Conservation (phyloP, 2,113 vertebrate species). For the Epinephelus cyanopodus region DNA sequence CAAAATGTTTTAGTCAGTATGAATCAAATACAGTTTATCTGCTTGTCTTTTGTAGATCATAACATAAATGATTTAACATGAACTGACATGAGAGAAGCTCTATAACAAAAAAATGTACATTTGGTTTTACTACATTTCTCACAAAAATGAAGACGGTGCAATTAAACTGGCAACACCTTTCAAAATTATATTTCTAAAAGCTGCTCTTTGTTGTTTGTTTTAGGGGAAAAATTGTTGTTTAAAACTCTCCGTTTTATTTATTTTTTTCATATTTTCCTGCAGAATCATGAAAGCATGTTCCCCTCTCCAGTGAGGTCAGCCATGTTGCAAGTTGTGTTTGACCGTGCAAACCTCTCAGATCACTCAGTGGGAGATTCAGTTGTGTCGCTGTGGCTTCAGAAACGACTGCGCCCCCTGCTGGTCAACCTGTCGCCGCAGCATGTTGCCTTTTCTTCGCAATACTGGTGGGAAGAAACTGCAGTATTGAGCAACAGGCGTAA, state of each 20-base stretch:
- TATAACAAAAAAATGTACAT: background rate
- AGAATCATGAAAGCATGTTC: slow-evolving; percentile 47
- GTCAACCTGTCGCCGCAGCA: slow-evolving; percentile 49
- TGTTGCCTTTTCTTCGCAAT: slow-evolving; percentile 72
- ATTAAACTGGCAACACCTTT: background rate
- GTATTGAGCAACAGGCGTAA: slow-evolving; percentile 68
- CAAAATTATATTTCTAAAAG: background rate
- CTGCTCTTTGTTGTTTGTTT: background rate
- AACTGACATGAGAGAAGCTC: background rate
- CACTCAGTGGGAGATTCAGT: slow-evolving; percentile 51
- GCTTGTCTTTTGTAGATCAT: background rate
- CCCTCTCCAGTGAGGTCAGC: slow-evolving; percentile 63
- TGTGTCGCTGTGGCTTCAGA: slow-evolving; percentile 71
- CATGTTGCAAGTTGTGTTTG: slow-evolving; percentile 79
- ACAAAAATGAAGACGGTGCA: background rate
- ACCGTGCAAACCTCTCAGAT: slow-evolving; percentile 74
- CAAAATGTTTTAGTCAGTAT: background rate
- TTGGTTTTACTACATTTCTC: background rate
- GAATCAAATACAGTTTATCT: background rate
- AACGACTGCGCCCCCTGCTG: slow-evolving; percentile 73
- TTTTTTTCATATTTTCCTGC: background rate
- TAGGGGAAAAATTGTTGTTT: too few species aligned
- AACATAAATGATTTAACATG: background rate
- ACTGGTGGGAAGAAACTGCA: slow-evolving; percentile 72
- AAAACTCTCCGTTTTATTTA: background rate